Evolutionary conservation across 1,140 invertebrate species (phyloP).

Genomic region (Maconellicoccus hirsutus): DNA sequence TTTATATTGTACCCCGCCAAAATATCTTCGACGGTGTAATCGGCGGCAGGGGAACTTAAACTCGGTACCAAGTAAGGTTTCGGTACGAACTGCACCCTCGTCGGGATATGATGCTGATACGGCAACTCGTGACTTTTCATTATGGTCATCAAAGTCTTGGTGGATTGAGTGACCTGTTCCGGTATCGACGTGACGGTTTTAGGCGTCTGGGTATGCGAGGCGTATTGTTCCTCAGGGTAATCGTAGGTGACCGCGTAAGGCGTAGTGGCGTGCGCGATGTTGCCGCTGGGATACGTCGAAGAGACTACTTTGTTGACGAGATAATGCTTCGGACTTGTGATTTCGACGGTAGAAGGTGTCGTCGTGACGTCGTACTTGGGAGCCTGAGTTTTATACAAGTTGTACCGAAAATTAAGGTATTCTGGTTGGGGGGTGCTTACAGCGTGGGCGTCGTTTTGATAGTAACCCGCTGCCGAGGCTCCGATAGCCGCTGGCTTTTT

Average conservation of each 20-base stretch:
- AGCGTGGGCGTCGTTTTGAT: neutral
- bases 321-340: constrained; percentile 12
- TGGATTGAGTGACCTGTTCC: neutral
- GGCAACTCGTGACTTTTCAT: constrained; percentile 23
- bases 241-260: neutral
- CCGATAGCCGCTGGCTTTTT: neutral
- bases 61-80: neutral
- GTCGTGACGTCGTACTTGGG: constrained; percentile 15
- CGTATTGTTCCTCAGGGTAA: neutral
- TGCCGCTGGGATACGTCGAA: neutral
- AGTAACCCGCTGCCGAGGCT: neutral
- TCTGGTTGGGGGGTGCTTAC: neutral
- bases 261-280: neutral
- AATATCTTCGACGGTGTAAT: constrained; percentile 8
- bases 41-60: neutral
- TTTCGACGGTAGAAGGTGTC: neutral
- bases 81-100: neutral
- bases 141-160: neutral
- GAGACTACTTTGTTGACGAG: neutral
- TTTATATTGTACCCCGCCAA: constrained; percentile 53
- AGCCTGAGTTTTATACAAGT: constrained; percentile 4
- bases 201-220: neutral
- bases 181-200: neutral
- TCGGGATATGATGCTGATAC: neutral
- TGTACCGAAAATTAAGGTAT: neutral